Percentiles rank a stretch among this genome's conserved stretches.
phyloP scores from a whole-genome alignment of 2,797 vertebrate genomes.

The Scomberomorus guttatus region DNA sequence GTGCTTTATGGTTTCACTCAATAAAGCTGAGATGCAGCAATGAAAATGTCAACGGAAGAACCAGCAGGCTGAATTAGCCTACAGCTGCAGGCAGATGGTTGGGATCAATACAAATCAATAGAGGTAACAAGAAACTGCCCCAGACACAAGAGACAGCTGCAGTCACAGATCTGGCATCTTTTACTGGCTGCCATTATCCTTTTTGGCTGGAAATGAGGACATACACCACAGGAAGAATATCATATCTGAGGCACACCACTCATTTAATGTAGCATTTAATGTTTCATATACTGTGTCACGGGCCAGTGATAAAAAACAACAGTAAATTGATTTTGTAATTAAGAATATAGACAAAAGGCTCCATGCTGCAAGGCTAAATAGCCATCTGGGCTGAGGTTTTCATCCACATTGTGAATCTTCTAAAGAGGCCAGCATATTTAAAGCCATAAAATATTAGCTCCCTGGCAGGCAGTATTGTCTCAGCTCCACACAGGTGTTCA shows the following conservation, averaged over 20 bases:
- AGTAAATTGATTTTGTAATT: slow-evolving; percentile 39
- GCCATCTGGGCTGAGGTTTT: slow-evolving; percentile 21
- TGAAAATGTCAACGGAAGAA: slow-evolving; percentile 75
- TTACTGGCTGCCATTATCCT: slow-evolving; percentile 12
- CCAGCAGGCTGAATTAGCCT: slow-evolving; percentile 61
- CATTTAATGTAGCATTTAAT: slow-evolving; percentile 43
- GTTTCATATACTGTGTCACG: neutral
- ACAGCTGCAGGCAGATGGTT: slow-evolving; percentile 62
- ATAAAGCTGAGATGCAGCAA: slow-evolving; percentile 62
- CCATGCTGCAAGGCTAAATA: slow-evolving; percentile 19
- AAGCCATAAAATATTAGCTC: slow-evolving; percentile 37
- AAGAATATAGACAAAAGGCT: slow-evolving; percentile 34
- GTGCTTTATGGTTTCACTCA: slow-evolving; percentile 64
- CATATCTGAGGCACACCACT: slow-evolving; percentile 6
- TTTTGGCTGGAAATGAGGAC: slow-evolving; percentile 14
- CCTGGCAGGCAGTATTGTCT: slow-evolving; percentile 40
- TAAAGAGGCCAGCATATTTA: slow-evolving; percentile 38
- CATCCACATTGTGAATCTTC: slow-evolving; percentile 13
- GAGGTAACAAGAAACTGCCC: slow-evolving; percentile 65
- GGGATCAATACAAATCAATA: slow-evolving; percentile 79
- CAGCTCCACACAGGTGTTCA: slow-evolving; percentile 54
- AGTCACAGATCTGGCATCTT: slow-evolving; percentile 25
- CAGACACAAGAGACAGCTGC: slow-evolving; percentile 61
- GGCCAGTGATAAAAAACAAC: slow-evolving; percentile 31
- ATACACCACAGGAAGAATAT: slow-evolving; percentile 20